phyloP scores from a whole-genome alignment of 2,888 invertebrate genomes.

The Idaea straminata region DNA sequence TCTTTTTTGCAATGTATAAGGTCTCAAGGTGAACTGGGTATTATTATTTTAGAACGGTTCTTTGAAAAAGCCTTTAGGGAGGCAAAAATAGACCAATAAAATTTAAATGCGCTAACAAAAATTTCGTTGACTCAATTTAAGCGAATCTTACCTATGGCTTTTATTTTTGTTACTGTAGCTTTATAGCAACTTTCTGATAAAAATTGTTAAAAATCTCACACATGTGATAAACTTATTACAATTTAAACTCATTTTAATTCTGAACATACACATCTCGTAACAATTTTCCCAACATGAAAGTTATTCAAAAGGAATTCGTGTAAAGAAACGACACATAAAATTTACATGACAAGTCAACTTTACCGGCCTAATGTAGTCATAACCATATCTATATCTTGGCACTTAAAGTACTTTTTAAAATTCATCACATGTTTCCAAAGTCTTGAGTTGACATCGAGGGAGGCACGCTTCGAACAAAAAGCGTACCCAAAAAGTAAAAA shows the following conservation, averaged over 20 bases:
- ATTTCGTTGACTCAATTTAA: conserved; percentile 29
- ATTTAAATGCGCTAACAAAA: conserved; percentile 35
- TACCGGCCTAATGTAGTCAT: conserved; percentile 58
- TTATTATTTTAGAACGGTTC: conserved; percentile 44
- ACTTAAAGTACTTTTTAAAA: conserved; percentile 66
- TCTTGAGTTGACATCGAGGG: conserved; percentile 51
- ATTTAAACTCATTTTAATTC: conserved; percentile 41
- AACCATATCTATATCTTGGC: conserved; percentile 57
- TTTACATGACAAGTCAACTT: conserved; percentile 64
- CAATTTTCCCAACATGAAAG: conserved; percentile 43
- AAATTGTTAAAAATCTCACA: conserved; percentile 3
- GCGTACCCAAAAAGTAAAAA: conserved; percentile 46
- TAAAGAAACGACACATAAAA: conserved; percentile 49
- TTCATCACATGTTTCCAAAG: conserved; percentile 66
- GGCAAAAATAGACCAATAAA: conserved; percentile 39
- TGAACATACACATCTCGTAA: conserved; percentile 41
- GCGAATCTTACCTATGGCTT: neutral
- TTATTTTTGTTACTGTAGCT: neutral
- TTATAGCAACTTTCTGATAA: neutral
- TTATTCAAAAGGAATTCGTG: conserved; percentile 43
- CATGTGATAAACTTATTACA: conserved; percentile 29
- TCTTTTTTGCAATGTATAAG: conserved; percentile 63
- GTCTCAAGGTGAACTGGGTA: conserved; percentile 60
- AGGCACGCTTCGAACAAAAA: conserved; percentile 66
- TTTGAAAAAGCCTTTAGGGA: conserved; percentile 33